phyloP scores from a whole-genome alignment of 2,888 invertebrate species.

The Incurvaria masculella region DNA sequence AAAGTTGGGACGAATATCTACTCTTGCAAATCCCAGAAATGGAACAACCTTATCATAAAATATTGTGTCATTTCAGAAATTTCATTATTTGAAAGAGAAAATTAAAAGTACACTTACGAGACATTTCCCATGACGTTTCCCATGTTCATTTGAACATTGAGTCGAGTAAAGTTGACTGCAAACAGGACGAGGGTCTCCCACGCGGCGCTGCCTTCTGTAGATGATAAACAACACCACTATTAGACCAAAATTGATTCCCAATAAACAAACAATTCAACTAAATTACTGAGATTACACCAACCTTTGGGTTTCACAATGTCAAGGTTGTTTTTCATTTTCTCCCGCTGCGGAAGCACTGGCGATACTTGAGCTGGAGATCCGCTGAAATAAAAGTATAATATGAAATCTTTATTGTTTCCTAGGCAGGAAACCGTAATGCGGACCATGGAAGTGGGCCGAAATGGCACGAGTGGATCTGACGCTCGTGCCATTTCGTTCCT shows the following conservation, averaged over 20 bases:
- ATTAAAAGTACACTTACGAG: conserved; percentile 51
- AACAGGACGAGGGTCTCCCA: conserved; percentile 97
- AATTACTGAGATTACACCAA: conserved; percentile 14
- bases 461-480: not conserved
- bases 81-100: no score
- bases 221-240: conserved; percentile 7
- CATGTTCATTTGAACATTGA: conserved; percentile 99
- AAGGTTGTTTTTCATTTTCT: conserved; percentile 40
- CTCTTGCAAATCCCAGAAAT: no score
- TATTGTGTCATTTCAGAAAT: no score
- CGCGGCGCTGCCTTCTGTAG: conserved; percentile 62
- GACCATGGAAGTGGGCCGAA: not conserved
- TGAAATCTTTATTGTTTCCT: not conserved
- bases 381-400: not conserved
- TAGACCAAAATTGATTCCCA: no score
- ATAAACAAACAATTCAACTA: not conserved
- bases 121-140: conserved; percentile 99
- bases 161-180: conserved; percentile 91
- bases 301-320: conserved; percentile 40
- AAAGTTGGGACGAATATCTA: no score
- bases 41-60: no score
- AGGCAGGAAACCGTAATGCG: not conserved
- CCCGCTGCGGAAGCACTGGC: conserved; percentile 42
- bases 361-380: conserved; percentile 26
- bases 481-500: no score